Evolutionary conservation across 2,113 vertebrate genomes (phyloP).

Genomic region (Anoura caudifer): DNA sequence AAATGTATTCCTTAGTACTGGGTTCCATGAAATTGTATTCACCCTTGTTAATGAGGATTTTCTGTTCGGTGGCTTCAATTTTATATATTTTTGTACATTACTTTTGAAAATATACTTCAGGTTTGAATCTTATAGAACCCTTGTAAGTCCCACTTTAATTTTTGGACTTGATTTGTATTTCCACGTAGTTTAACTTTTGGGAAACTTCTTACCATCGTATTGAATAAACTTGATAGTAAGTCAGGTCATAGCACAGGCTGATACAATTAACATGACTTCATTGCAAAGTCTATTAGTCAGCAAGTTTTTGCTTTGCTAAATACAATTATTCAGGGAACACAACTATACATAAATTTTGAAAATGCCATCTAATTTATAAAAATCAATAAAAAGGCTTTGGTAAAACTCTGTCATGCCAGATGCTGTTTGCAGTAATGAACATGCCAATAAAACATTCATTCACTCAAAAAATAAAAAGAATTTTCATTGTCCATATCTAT

Average conservation of each 20-base stretch:
- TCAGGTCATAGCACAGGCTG: slow-evolving; percentile 74
- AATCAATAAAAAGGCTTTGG: slow-evolving; percentile 84
- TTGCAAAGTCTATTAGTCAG: slow-evolving; percentile 75
- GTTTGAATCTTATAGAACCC: slow-evolving; percentile 77
- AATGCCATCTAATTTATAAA: slow-evolving; percentile 86
- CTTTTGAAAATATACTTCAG: slow-evolving; percentile 73
- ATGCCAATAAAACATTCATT: slow-evolving; percentile 94
- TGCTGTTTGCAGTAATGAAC: slow-evolving; percentile 96
- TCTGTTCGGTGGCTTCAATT: slow-evolving; percentile 67
- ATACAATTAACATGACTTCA: slow-evolving; percentile 77
- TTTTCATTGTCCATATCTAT: slow-evolving; percentile 5
- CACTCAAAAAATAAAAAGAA: slow-evolving; percentile 55
- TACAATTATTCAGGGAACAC: slow-evolving; percentile 78
- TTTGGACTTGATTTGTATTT: slow-evolving; percentile 78
- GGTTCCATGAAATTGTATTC: slow-evolving; percentile 79
- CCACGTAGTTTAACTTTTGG: slow-evolving; percentile 73
- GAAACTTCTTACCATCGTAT: slow-evolving; percentile 74
- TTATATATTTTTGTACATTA: slow-evolving; percentile 78
- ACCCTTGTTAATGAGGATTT: slow-evolving; percentile 77
- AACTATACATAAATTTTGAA: slow-evolving; percentile 79
- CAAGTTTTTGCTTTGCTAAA: slow-evolving; percentile 79
- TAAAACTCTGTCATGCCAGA: slow-evolving; percentile 90
- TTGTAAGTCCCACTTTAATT: slow-evolving; percentile 74
- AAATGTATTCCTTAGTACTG: slow-evolving; percentile 77
- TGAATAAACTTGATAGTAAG: slow-evolving; percentile 69